Conservation (phyloP, 1,140 invertebrate species). For the Drosophila paulistorum region DNA sequence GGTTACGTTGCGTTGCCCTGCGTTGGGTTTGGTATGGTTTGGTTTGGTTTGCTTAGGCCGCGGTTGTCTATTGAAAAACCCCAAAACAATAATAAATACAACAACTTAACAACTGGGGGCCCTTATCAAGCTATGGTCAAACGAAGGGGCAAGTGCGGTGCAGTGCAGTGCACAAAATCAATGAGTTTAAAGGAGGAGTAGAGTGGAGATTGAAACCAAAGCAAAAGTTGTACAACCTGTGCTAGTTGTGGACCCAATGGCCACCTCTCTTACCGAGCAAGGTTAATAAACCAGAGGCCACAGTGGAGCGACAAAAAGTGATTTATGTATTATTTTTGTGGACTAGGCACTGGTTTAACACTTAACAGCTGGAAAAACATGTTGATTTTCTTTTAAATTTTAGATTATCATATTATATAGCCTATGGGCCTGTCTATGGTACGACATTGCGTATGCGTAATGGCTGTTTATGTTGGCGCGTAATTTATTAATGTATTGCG, state of each 20-base stretch:
- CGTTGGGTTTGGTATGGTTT: neutral
- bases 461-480: constrained; percentile 30
- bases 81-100: constrained; percentile 52
- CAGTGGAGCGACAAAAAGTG: constrained; percentile 11
- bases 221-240: neutral
- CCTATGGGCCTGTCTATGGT: constrained; percentile 11
- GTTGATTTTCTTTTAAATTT: constrained; percentile 59
- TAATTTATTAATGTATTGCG: constrained; percentile 57
- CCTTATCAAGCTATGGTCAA: constrained; percentile 36
- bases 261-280: constrained; percentile 22
- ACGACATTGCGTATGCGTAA: constrained; percentile 65
- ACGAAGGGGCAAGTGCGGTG: constrained; percentile 65
- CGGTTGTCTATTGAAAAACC: constrained; percentile 5
- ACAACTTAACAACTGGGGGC: constrained; percentile 47
- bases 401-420: constrained; percentile 22
- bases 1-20: neutral
- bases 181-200: neutral
- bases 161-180: neutral
- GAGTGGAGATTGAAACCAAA: constrained; percentile 8
- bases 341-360: constrained; percentile 59
- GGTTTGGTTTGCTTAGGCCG: neutral
- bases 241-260: constrained; percentile 46
- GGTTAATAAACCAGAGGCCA: constrained; percentile 68
- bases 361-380: constrained; percentile 67
- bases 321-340: constrained; percentile 72